Percentiles rank a stretch among this genome's conserved stretches.
Conservation (phyloP, 2,888 invertebrate genomes). For the Lasioglossum calceatum region DNA sequence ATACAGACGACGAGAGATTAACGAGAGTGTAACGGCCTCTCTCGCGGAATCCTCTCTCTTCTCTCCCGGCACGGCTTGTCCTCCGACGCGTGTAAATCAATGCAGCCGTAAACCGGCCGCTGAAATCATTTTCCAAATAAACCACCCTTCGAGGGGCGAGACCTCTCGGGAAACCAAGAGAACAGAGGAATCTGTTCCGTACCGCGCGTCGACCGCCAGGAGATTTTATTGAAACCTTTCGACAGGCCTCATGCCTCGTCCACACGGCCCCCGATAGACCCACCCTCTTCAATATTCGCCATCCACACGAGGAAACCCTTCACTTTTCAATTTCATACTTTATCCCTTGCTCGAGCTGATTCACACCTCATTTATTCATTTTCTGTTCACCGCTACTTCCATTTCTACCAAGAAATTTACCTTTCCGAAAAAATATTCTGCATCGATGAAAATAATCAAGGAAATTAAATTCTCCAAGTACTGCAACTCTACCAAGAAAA, state of each 20-base stretch:
- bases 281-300: neutral
- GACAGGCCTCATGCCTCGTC: neutral
- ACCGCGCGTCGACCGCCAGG: neutral
- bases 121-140: conserved; percentile 63
- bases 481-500: too few relatives aligned
- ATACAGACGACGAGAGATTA: conserved; percentile 21
- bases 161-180: conserved; percentile 28
- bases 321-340: neutral
- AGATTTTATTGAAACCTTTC: neutral
- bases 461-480: too few relatives aligned
- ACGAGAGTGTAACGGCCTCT: conserved; percentile 46
- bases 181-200: neutral
- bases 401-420: neutral
- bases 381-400: neutral
- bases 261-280: neutral
- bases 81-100: conserved; percentile 51
- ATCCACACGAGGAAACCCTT: neutral
- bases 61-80: conserved; percentile 30
- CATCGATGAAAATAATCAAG: neutral
- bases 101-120: conserved; percentile 39
- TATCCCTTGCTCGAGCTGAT: neutral
- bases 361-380: neutral
- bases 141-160: conserved; percentile 45
- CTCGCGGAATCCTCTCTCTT: conserved; percentile 25
- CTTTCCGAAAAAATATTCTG: neutral